A percentile compares a stretch with the other conserved stretches of the same genome.
phyloP scores from a whole-genome alignment of 1,140 invertebrate genomes.

The Mactra quadrangularis region DNA sequence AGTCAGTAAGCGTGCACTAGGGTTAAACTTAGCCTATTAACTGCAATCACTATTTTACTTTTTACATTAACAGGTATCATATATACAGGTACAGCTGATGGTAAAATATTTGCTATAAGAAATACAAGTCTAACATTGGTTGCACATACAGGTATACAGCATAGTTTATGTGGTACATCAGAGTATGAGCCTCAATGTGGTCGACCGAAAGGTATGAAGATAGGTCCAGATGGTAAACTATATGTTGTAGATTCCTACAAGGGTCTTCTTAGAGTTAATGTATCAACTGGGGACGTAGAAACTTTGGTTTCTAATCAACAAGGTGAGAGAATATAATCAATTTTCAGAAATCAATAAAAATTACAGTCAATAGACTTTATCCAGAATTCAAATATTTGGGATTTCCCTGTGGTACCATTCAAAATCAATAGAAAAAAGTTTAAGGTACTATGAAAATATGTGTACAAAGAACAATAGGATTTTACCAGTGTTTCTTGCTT shows the following conservation, averaged over 20 bases:
- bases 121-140: background rate
- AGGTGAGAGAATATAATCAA: conserved; percentile 47
- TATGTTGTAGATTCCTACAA: conserved; percentile 91
- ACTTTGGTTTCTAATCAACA: conserved; percentile 55
- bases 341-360: too few relatives aligned
- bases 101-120: conserved; percentile 65
- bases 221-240: conserved; percentile 88
- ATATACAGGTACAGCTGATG: conserved; percentile 76
- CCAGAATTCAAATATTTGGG: too few relatives aligned
- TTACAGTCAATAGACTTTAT: too few relatives aligned
- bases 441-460: too few relatives aligned
- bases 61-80: conserved; percentile 65
- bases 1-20: too few relatives aligned
- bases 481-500: too few relatives aligned
- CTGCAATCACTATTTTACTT: too few relatives aligned
- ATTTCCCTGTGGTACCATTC: too few relatives aligned
- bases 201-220: conserved; percentile 90
- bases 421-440: too few relatives aligned
- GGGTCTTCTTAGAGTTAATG: conserved; percentile 90
- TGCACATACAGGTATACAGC: conserved; percentile 9
- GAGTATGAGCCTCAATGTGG: conserved; percentile 86
- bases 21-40: too few relatives aligned
- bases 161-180: background rate
- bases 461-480: too few relatives aligned
- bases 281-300: conserved; percentile 86